Evolutionary conservation across 2,113 vertebrate species (phyloP).

Genomic region (Trogon surrucura): DNA sequence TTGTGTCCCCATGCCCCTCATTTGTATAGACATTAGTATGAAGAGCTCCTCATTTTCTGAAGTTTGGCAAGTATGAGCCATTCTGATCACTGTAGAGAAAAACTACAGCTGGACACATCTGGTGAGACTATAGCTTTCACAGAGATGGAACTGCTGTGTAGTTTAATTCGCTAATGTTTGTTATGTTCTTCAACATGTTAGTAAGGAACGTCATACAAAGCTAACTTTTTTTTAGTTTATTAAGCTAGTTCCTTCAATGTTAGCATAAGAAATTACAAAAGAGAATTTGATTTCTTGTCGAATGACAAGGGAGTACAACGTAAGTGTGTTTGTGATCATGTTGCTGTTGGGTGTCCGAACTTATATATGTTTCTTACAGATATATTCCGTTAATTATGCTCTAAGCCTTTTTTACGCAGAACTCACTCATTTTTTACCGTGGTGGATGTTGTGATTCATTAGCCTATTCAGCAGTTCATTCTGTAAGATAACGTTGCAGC

Average conservation of each 20-base stretch:
- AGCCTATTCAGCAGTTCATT: not conserved
- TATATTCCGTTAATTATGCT: not conserved
- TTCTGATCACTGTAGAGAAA: not conserved
- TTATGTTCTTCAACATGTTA: not conserved
- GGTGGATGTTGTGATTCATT: not conserved
- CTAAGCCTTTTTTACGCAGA: not conserved
- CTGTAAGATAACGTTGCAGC: not conserved
- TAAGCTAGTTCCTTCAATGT: not conserved
- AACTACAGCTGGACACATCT: not conserved
- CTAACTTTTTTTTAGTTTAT: not conserved
- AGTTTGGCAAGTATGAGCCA: not conserved
- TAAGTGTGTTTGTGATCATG: not conserved
- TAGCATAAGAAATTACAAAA: not conserved
- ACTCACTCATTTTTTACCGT: not conserved
- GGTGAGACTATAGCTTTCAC: not conserved
- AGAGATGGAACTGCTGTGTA: not conserved
- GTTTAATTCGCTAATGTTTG: not conserved
- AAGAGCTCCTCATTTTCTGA: not conserved
- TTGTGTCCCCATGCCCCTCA: not conserved
- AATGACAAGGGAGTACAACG: not conserved
- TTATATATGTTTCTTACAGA: not conserved
- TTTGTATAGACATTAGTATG: not conserved
- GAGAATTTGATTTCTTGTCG: not conserved
- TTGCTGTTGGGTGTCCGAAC: not conserved
- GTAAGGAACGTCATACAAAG: not conserved